Conservation (phyloP, 2,888 invertebrate genomes). For the Pedicia rivosa region DNA sequence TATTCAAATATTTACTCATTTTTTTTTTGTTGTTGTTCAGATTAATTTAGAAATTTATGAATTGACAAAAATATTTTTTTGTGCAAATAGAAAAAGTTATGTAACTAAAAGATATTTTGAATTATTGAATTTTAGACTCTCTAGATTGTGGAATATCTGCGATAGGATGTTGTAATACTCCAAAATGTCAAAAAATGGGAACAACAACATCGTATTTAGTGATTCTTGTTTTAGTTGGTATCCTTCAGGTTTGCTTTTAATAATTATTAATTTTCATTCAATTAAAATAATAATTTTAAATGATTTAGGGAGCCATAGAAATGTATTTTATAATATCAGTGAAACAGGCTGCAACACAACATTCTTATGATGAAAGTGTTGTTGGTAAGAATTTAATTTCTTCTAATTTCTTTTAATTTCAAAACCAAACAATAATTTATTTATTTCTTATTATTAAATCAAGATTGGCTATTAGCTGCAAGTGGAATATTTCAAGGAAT, state of each 20-base stretch:
- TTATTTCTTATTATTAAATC: slow-evolving; percentile 9
- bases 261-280: too few relatives aligned
- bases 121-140: slow-evolving; percentile 25
- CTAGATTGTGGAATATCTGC: slow-evolving; percentile 35
- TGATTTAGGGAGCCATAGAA: slow-evolving; percentile 31
- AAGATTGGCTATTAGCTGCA: slow-evolving; percentile 41
- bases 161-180: slow-evolving; percentile 31
- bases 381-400: slow-evolving; percentile 26
- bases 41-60: too few relatives aligned
- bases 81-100: not conserved
- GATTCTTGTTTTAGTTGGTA: slow-evolving; percentile 26
- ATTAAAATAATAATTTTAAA: too few relatives aligned
- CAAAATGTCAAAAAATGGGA: slow-evolving; percentile 31
- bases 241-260: too few relatives aligned
- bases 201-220: slow-evolving; percentile 31
- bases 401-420: not conserved
- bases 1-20: too few relatives aligned
- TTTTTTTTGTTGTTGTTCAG: too few relatives aligned
- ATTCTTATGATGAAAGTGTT: slow-evolving; percentile 27
- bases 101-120: slow-evolving; percentile 1
- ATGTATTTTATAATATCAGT: slow-evolving; percentile 36
- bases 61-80: too few relatives aligned
- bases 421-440: not conserved
- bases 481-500: slow-evolving; percentile 38
- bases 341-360: slow-evolving; percentile 31